phyloP scores from a whole-genome alignment of 2,113 vertebrate species.

The Platysternon megacephalum region DNA sequence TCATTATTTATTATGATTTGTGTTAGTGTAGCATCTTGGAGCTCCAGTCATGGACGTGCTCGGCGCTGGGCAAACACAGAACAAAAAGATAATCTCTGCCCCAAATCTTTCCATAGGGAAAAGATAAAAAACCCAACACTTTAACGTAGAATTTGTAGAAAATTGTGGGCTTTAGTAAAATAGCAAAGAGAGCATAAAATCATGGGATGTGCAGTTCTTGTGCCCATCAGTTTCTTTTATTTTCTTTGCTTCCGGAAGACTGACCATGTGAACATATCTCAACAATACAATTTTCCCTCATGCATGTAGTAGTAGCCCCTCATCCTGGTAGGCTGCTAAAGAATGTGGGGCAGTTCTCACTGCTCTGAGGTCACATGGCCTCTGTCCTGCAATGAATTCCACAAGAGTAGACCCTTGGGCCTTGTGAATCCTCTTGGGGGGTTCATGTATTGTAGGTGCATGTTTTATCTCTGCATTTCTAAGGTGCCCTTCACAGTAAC shows the following conservation, averaged over 20 bases:
- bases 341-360: neutral
- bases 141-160: neutral
- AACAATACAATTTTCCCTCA: neutral
- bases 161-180: neutral
- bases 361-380: slow-evolving; percentile 8
- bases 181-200: neutral
- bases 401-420: neutral
- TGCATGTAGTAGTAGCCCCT: neutral
- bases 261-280: neutral
- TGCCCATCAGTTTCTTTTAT: neutral
- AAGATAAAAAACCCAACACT: neutral
- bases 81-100: neutral
- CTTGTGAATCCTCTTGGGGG: fast-evolving
- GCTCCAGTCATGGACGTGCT: neutral
- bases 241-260: neutral
- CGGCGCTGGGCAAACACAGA: neutral
- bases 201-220: neutral
- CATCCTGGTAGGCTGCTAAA: neutral
- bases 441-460: neutral
- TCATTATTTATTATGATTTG: neutral
- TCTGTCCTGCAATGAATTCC: neutral
- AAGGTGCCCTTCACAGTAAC: neutral
- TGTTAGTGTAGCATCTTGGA: neutral
- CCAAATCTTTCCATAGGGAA: neutral
- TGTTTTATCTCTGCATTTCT: neutral